These are phyloP conservation scores for Listronotus bonariensis DNA, from an alignment of 1,140 invertebrate species.

Conservation along the genomic window DNA sequence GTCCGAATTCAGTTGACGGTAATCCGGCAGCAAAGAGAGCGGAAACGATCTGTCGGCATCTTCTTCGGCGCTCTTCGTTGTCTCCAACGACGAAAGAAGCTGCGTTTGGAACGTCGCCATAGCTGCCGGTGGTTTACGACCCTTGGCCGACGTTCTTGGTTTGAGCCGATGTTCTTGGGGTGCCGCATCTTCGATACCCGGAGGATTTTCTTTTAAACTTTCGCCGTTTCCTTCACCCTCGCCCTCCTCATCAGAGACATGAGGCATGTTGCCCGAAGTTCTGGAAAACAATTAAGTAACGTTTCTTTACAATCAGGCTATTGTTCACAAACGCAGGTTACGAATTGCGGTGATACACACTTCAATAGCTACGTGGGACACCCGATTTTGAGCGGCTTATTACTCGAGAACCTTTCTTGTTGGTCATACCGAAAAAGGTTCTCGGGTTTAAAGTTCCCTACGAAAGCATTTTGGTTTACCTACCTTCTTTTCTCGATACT, in stretches of 20 bases:
- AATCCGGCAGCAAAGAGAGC: too few relatives aligned
- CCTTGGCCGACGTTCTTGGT: not conserved
- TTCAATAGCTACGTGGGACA: not conserved
- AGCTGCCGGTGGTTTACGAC: not conserved
- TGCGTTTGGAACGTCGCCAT: too few relatives aligned
- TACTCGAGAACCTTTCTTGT: too few relatives aligned
- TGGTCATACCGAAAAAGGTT: not conserved
- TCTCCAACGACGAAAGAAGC: not conserved
- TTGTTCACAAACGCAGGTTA: conserved; percentile 2
- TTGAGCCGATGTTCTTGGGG: too few relatives aligned
- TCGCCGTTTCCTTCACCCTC: not conserved
- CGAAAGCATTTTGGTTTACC: conserved; percentile 3
- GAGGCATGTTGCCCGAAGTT: too few relatives aligned
- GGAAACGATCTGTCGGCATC: not conserved
- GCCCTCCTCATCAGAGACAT: too few relatives aligned
- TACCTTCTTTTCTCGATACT: not conserved
- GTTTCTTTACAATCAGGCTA: conserved; percentile 2
- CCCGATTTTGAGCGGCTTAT: not conserved
- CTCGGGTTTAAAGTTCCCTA: not conserved
- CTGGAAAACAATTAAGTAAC: not conserved
- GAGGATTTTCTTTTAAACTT: conserved; percentile 1
- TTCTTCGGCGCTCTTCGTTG: not conserved
- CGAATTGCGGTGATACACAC: not conserved
- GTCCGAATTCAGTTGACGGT: too few relatives aligned
- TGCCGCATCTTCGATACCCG: not conserved